These are phyloP conservation scores for Melanotus villosus DNA, from an alignment of 2,888 invertebrate genomes.

Conservation along the genomic window DNA sequence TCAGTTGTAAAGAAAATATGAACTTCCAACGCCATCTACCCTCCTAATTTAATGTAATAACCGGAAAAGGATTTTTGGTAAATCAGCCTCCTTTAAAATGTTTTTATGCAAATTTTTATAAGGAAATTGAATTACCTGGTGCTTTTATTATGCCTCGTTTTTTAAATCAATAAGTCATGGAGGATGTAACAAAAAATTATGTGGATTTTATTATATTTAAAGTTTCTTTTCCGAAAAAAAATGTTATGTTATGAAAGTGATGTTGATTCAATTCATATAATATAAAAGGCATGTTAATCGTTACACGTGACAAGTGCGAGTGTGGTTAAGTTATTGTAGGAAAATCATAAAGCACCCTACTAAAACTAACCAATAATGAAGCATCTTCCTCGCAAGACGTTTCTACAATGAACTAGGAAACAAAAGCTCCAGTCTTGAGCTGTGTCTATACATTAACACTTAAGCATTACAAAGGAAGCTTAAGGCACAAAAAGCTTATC, in stretches of 20 bases:
- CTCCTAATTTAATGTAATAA: conserved; percentile 30
- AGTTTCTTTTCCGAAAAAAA: no score
- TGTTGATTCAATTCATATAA: no score
- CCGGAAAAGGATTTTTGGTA: conserved; percentile 13
- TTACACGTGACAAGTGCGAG: neutral
- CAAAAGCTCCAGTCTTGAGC: conserved; percentile 30
- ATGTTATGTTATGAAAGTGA: no score
- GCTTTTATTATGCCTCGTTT: neutral
- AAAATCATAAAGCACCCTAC: neutral
- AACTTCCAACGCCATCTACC: conserved; percentile 10
- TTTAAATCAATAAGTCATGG: no score
- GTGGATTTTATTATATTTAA: no score
- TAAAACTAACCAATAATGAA: conserved; percentile 25
- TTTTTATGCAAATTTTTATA: conserved; percentile 26
- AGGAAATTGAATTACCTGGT: conserved; percentile 31
- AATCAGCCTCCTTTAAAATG: neutral
- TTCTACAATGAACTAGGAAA: conserved; percentile 24
- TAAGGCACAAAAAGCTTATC: conserved; percentile 38
- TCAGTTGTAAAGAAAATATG: conserved; percentile 31
- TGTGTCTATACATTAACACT: conserved; percentile 36
- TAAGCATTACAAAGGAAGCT: conserved; percentile 35
- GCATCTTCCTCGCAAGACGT: conserved; percentile 7
- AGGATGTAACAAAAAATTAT: no score
- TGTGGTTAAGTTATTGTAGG: neutral
- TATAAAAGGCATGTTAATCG: no score